Evolutionary conservation across 2,888 invertebrate genomes (phyloP), one percentile per base, ranked within the genome.

Genomic region (Caenorhabditis imperialis): DNA sequence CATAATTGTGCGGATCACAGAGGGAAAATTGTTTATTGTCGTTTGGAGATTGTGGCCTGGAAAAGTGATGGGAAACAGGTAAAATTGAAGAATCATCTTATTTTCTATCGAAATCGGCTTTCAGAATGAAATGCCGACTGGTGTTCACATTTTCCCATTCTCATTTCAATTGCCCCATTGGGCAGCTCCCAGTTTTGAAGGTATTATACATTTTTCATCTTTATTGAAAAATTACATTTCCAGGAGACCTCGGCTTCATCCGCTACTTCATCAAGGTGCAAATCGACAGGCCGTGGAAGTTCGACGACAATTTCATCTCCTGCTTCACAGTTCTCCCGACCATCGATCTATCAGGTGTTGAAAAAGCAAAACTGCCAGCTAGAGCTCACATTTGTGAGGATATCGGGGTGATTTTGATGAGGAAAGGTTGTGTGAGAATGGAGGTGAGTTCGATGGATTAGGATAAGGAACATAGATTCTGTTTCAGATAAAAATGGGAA

Each of bases 281-380:
- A 54, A 58, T 75, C 44, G 74, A 75, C n/a, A 25, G 74, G 18
- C 74, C 74, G 1, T 75, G 74, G 74, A 69, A 69, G 38, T 75
- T 75, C 45, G 69, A 75, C 40, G 69, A 75, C 37, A 69, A 69
- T 48, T 75, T 61, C 12, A 57, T 69, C 35, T 47, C 57, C 0
- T 48, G 57, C 18, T 51, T 75, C 27, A 75, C 74, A 10, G 69
- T 75, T 0, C 25, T 69, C 0, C 74, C 74, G 3, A 38, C 22
- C 5, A 63, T 75, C 14, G 69, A 75, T 33, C 16, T 75, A 18
- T 35, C 47, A 0, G 22, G 44, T n/a, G 63, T 75, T 14, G 69
- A 61, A 8, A 69, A 62, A 10, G 22, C 62, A 3, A 22, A 47
- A n/a, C n/a, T 63, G 1, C 51, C 69, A n/a, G 16, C 37, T 4